phyloP scores from a whole-genome alignment of 1,140 invertebrate species.

The Melanaphis sacchari region DNA sequence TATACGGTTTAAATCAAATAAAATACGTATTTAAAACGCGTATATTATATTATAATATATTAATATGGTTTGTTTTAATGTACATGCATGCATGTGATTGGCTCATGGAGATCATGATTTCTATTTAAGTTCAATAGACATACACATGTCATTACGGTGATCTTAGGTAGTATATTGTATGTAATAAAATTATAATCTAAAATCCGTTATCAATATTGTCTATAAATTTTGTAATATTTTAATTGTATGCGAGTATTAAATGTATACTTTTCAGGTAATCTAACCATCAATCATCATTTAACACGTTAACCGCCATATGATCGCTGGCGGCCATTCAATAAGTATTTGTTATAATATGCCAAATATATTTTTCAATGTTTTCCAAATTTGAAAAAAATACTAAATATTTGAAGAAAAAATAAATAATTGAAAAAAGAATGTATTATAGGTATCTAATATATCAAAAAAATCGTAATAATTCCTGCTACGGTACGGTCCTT shows the following conservation, averaged over 20 bases:
- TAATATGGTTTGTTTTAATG: neutral
- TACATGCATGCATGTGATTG: neutral
- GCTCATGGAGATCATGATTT: neutral
- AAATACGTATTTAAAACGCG: neutral
- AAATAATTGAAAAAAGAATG: too few species aligned
- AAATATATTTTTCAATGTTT: too few species aligned
- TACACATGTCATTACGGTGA: neutral
- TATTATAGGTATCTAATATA: too few species aligned
- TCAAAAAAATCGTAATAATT: too few species aligned
- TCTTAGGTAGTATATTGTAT: neutral
- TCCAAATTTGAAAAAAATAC: too few species aligned
- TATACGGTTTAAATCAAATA: neutral
- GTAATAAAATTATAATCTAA: neutral
- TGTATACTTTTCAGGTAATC: neutral
- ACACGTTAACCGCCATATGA: too few species aligned
- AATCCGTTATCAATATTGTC: neutral
- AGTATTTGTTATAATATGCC: too few species aligned
- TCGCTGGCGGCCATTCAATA: too few species aligned
- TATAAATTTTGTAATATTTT: neutral
- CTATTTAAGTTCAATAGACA: neutral
- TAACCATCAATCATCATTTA: neutral
- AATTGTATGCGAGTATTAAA: neutral
- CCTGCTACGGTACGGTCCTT: too few species aligned
- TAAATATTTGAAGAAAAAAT: too few species aligned
- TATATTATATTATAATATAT: neutral